These are phyloP conservation scores for Meandrina meandrites DNA, from an alignment of 92 coral and sea anemone genomes.

Conservation along the genomic window DNA sequence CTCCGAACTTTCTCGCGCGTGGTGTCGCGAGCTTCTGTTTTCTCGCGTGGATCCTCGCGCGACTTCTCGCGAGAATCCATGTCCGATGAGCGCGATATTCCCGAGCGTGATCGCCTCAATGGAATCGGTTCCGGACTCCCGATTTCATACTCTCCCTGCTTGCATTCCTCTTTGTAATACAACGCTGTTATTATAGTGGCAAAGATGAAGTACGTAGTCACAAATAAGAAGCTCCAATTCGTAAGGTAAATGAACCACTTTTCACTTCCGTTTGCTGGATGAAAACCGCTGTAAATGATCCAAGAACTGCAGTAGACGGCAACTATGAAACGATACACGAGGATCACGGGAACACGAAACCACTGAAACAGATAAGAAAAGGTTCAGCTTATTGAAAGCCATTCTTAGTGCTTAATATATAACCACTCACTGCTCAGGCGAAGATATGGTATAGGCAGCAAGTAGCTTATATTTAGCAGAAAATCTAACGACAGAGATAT, in stretches of 20 bases:
- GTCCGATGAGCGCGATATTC: slow-evolving; percentile 54
- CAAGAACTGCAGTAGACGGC: slow-evolving; percentile 62
- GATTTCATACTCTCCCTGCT: slow-evolving; percentile 85
- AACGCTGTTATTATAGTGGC: slow-evolving; percentile 65
- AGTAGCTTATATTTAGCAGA: too few relatives aligned
- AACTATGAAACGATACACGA: slow-evolving; percentile 55
- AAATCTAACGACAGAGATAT: too few relatives aligned
- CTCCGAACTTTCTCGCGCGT: slow-evolving; percentile 19
- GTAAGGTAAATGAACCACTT: slow-evolving; percentile 85
- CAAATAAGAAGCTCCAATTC: slow-evolving; percentile 72
- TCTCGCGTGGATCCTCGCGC: slow-evolving; percentile 47
- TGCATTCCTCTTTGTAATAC: slow-evolving; percentile 75
- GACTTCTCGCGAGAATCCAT: slow-evolving; percentile 45
- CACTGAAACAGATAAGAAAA: slow-evolving; percentile 45
- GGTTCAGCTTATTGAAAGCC: not conserved
- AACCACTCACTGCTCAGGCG: too few relatives aligned
- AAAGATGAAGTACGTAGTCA: slow-evolving; percentile 64
- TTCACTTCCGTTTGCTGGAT: slow-evolving; percentile 62
- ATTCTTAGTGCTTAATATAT: not conserved
- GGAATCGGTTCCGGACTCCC: slow-evolving; percentile 67
- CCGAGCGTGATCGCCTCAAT: slow-evolving; percentile 11
- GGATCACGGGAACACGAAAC: slow-evolving; percentile 55
- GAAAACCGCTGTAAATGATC: slow-evolving; percentile 61
- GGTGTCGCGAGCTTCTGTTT: slow-evolving; percentile 12
- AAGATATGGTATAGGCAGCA: too few relatives aligned